A percentile compares a stretch with the other conserved stretches of the same genome.
These are phyloP conservation scores for Meleagris gallopavo DNA, from an alignment of 2,113 vertebrate genomes.

Conservation along the genomic window DNA sequence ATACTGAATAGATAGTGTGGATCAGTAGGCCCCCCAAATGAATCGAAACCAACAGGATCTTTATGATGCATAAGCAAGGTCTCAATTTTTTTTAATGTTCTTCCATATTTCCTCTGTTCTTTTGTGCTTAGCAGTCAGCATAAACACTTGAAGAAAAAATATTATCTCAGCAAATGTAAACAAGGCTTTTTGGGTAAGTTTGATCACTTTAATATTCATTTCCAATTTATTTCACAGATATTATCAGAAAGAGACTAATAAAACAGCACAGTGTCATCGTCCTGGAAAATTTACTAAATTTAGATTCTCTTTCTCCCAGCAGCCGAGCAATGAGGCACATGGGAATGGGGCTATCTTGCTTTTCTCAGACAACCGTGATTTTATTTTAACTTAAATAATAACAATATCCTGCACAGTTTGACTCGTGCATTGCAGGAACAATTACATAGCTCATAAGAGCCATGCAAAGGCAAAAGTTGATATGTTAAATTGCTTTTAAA, in stretches of 20 bases:
- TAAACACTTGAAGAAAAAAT: not conserved
- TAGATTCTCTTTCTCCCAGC: slow-evolving; percentile 25
- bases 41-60: not conserved
- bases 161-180: not conserved
- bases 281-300: slow-evolving; percentile 58
- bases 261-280: not conserved
- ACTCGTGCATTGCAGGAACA: not conserved
- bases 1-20: not conserved
- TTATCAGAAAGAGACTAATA: not conserved
- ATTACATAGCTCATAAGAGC: not conserved
- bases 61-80: not conserved
- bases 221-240: not conserved
- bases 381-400: slow-evolving; percentile 60
- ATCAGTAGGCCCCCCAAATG: not conserved
- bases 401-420: slow-evolving; percentile 30
- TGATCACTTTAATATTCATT: not conserved
- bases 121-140: not conserved
- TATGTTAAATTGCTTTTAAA: not conserved
- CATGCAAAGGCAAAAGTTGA: not conserved
- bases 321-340: slow-evolving; percentile 24
- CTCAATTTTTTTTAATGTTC: not conserved
- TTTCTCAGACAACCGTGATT: slow-evolving; percentile 55
- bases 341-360: slow-evolving; percentile 15
- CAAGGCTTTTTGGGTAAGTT: not conserved
- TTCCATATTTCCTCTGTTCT: not conserved